Evolutionary conservation across 2,888 invertebrate genomes (phyloP).

Genomic region (Beris chalybata): DNA sequence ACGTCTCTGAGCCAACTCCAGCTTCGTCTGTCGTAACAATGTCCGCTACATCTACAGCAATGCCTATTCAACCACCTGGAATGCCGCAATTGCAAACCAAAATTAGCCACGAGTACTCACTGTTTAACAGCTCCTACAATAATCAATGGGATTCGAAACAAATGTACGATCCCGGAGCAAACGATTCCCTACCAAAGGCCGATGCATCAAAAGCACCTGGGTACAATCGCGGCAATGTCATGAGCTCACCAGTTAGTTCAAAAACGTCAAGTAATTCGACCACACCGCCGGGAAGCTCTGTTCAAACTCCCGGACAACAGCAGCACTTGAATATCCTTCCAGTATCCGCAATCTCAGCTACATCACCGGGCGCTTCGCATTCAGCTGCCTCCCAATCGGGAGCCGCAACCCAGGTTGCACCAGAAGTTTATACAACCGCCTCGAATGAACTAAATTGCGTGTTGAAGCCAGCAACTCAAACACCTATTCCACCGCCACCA

Average conservation of each 20-base stretch:
- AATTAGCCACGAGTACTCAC: conserved; percentile 71
- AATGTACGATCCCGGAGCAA: conserved; percentile 56
- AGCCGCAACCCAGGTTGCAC: conserved; percentile 32
- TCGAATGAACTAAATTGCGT: conserved; percentile 40
- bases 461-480: conserved; percentile 38
- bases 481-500: conserved; percentile 42
- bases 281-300: conserved; percentile 57
- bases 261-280: conserved; percentile 62
- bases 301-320: conserved; percentile 36
- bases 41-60: conserved; percentile 27
- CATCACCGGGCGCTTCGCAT: conserved; percentile 38
- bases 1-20: conserved; percentile 44
- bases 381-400: conserved; percentile 15
- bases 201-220: conserved; percentile 91
- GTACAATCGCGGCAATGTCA: conserved; percentile 74
- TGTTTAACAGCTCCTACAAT: conserved; percentile 75
- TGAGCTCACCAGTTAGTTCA: conserved; percentile 75
- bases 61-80: conserved; percentile 45
- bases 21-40: conserved; percentile 39
- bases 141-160: conserved; percentile 58
- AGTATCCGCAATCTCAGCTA: conserved; percentile 39
- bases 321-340: conserved; percentile 44
- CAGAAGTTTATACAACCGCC: conserved; percentile 42
- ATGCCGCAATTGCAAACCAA: conserved; percentile 48
- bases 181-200: conserved; percentile 61